phyloP scores from a whole-genome alignment of 1,140 invertebrate genomes.

The Ips typographus region DNA sequence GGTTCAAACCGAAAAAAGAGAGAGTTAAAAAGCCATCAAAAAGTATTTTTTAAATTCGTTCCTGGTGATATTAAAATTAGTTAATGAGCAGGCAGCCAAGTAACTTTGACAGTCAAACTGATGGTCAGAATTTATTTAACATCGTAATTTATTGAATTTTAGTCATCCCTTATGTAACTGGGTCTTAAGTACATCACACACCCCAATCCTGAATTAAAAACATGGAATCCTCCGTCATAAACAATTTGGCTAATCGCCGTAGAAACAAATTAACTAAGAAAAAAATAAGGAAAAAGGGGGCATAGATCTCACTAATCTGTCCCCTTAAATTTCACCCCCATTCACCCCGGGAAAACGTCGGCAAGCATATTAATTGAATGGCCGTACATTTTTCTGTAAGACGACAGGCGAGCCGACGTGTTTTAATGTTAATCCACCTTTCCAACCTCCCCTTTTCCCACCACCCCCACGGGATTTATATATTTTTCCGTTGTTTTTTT shows the following conservation, averaged over 20 bases:
- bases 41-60: too few species aligned
- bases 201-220: too few species aligned
- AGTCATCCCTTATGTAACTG: not conserved
- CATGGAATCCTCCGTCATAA: constrained; percentile 3
- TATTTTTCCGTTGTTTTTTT: constrained; percentile 29
- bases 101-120: too few species aligned
- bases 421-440: constrained; percentile 37
- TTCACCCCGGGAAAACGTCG: constrained; percentile 33
- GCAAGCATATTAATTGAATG: constrained; percentile 37
- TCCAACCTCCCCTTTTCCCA: constrained; percentile 5
- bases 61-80: too few species aligned
- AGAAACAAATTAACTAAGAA: constrained; percentile 27
- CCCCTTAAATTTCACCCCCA: constrained; percentile 31
- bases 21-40: too few species aligned
- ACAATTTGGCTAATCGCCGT: constrained; percentile 16
- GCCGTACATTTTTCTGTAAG: constrained; percentile 37
- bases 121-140: too few species aligned
- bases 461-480: constrained; percentile 26
- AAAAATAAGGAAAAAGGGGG: constrained; percentile 21
- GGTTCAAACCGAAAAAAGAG: too few species aligned
- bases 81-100: too few species aligned
- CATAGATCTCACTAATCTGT: constrained; percentile 28
- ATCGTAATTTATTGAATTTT: not conserved
- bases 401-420: constrained; percentile 35
- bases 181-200: too few species aligned